Evolutionary conservation across 2,797 vertebrate genomes (phyloP).

Genomic region (Ciconia nigra): DNA sequence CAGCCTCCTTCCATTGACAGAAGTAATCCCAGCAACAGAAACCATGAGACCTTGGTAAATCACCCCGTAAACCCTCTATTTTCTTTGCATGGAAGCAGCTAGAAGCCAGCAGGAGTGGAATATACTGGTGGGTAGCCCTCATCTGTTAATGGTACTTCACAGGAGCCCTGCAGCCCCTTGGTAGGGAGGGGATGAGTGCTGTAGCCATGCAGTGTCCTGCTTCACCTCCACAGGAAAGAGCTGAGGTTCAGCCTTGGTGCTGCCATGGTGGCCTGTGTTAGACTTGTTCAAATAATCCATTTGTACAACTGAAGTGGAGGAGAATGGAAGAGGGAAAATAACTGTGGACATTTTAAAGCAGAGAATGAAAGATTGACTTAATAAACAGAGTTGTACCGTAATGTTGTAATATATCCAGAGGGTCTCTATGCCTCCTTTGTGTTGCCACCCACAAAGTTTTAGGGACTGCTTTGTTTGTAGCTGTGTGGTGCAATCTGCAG

Average conservation of each 20-base stretch:
- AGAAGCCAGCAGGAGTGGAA: background rate
- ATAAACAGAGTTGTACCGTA: background rate
- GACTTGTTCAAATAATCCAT: background rate
- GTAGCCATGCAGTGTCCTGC: background rate
- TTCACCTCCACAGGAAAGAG: background rate
- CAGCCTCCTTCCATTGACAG: background rate
- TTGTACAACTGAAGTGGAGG: background rate
- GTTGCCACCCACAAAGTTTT: slow-evolving; percentile 44
- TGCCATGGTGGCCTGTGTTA: background rate
- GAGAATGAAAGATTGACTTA: background rate
- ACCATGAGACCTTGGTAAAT: background rate
- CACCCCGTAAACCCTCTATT: background rate
- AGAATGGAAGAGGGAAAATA: background rate
- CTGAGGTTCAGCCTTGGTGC: background rate
- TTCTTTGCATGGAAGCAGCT: background rate
- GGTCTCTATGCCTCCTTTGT: background rate
- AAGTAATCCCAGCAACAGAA: background rate
- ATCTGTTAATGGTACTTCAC: background rate
- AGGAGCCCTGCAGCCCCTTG: background rate
- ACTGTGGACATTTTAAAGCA: background rate
- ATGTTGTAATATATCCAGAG: slow-evolving; percentile 27
- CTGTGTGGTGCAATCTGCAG: slow-evolving; percentile 5
- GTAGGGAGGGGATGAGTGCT: background rate
- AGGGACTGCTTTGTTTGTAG: slow-evolving; percentile 8
- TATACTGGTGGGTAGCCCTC: background rate